These are phyloP conservation scores for Esox niger DNA, from an alignment of 2,113 vertebrate genomes.

Conservation along the genomic window DNA sequence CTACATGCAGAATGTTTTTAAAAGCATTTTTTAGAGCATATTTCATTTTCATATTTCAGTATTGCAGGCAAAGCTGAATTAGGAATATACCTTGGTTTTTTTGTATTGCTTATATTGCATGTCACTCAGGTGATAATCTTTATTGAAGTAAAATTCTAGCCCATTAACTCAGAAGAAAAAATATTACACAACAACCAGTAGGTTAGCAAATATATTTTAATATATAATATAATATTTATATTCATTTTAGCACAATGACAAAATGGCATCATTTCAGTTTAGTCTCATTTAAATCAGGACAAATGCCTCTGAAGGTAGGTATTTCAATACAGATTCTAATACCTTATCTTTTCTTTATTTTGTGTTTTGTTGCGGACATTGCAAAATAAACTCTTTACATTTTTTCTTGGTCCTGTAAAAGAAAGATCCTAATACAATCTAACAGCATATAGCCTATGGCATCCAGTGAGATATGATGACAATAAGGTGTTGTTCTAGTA, in stretches of 20 bases:
- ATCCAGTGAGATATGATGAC: constrained; percentile 19
- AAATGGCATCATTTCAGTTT: constrained; percentile 72
- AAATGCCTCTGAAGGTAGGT: constrained; percentile 59
- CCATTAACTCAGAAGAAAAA: neutral
- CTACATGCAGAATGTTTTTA: no score
- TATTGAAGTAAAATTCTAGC: no score
- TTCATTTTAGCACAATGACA: constrained; percentile 80
- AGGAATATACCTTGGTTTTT: no score
- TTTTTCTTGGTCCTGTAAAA: constrained; percentile 37
- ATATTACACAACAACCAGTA: constrained; percentile 8
- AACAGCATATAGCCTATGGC: constrained; percentile 59
- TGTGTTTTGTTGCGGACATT: constrained; percentile 46
- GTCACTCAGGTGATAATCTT: no score
- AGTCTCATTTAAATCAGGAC: constrained; percentile 71
- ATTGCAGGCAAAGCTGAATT: no score
- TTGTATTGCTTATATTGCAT: no score
- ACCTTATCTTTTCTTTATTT: constrained; percentile 19
- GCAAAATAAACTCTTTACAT: constrained; percentile 55
- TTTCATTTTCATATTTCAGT: no score
- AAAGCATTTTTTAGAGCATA: no score
- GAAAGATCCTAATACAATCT: constrained; percentile 44
- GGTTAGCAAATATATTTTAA: constrained; percentile 85
- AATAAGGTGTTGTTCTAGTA: neutral
- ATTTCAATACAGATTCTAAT: constrained; percentile 40
- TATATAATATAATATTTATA: constrained; percentile 76